These are phyloP conservation scores for Chironomus riparius DNA, from an alignment of 2,888 invertebrate genomes.

Conservation along the genomic window DNA sequence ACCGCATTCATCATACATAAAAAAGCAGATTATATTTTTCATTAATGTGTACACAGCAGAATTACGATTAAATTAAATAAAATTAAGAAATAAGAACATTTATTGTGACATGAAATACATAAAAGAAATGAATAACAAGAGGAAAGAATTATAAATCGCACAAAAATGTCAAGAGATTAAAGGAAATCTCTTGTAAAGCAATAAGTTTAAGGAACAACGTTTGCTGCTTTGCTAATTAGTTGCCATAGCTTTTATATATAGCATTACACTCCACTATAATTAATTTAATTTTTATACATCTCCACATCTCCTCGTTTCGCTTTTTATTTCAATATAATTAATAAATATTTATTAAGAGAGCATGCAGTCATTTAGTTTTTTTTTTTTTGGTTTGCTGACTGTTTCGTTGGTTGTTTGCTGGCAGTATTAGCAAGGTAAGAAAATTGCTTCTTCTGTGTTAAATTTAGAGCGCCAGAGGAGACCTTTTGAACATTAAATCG, in stretches of 20 bases:
- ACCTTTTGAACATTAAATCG: not conserved
- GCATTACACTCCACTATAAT: not conserved
- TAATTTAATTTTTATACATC: not conserved
- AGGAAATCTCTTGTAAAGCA: not conserved
- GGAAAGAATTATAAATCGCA: not conserved
- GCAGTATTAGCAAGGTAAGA: not conserved
- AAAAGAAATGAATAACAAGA: not conserved
- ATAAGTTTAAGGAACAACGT: not conserved
- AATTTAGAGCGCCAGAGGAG: not conserved
- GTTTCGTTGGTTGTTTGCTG: not conserved
- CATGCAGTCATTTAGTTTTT: not conserved
- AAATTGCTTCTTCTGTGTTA: not conserved
- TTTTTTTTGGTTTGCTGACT: not conserved
- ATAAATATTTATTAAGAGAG: slow-evolving; percentile 5
- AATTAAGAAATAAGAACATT: not conserved
- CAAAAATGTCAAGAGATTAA: slow-evolving; percentile 6
- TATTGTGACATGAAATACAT: not conserved
- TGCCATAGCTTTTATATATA: not conserved
- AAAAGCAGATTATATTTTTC: not conserved
- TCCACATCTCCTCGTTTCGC: not conserved
- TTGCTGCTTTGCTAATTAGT: slow-evolving; percentile 15
- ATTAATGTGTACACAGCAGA: not conserved
- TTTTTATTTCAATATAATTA: slow-evolving; percentile 1
- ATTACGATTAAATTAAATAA: not conserved
- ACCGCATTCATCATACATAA: not conserved